Evolutionary conservation across 2,888 invertebrate genomes (phyloP), one percentile per base, ranked within the genome.

Genomic region (Drosophila stalkeri): DNA sequence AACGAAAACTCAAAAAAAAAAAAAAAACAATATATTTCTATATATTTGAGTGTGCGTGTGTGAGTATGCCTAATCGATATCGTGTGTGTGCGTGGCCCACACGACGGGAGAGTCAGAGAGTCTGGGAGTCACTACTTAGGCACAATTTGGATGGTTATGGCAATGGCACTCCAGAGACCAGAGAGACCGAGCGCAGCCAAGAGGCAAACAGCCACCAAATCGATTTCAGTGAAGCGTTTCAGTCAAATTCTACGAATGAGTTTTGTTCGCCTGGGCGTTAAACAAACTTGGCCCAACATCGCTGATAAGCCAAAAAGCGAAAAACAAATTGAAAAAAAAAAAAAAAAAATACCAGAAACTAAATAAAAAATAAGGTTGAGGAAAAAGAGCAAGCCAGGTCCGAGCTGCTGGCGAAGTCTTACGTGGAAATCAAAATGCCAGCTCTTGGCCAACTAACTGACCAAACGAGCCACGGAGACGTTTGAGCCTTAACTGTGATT

Each of bases 161-260:
- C 84, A 90, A 91, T 86, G 89, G 88, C 84, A 91, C 91, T 90
- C 92, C 80, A 82, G 92, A 91, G 91, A 91, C 91, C 69, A 63
- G 35, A 31, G 56, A 20, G 56, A 20, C 16, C 33, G 60, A 23
- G 59, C 37, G 39, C 62, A 62, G 31, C 47, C 41, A 56, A 67
- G 51, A 59, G 27, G 60, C 71, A 60, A 60, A 51, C 62, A 59
- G 75, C 51, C 75, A 65, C 60, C 75, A 82, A 88, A 85, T 85
- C 87, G 85, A 85, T 85, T 85, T 85, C 89, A 62, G 64, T 65
- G 77, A 86, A 85, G 72, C 86, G 83, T 82, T 88, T 72, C 70
- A 35, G 60, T 57, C 60, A 60, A 89, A 89, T 89, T 89, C 87
- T 81, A 77, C 89, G 85, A 85, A 85, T 85, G 85, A 84, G 77